Conservation (phyloP, 1,140 invertebrate species). For the Calephelis virginiensis region DNA sequence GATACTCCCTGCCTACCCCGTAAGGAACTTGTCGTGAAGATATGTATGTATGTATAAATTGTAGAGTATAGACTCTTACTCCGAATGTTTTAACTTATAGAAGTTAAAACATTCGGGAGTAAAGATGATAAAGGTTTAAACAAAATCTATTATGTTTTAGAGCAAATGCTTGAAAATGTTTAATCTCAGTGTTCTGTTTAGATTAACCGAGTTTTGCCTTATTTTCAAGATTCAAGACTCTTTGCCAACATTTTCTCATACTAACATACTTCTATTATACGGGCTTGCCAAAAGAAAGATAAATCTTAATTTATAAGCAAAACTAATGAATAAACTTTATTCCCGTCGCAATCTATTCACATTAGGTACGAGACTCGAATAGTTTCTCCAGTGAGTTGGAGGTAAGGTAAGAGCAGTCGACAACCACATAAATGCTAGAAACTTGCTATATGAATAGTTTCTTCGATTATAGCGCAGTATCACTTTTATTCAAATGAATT, state of each 20-base stretch:
- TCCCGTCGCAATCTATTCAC: slow-evolving; percentile 23
- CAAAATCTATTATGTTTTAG: too few species aligned
- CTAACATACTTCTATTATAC: not conserved
- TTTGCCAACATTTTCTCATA: slow-evolving; percentile 1
- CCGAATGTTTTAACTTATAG: too few species aligned
- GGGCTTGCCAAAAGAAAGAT: slow-evolving; percentile 2
- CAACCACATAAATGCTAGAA: slow-evolving; percentile 32
- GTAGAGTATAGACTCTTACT: too few species aligned
- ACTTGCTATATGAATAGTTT: slow-evolving; percentile 32
- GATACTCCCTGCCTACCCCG: too few species aligned
- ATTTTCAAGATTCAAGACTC: not conserved
- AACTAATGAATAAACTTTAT: slow-evolving; percentile 16
- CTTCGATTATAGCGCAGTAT: slow-evolving; percentile 27
- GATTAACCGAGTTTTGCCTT: too few species aligned
- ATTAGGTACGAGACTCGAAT: slow-evolving; percentile 29
- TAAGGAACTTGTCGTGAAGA: too few species aligned
- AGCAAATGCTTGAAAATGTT: too few species aligned
- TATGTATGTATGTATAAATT: too few species aligned
- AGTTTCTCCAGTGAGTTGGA: slow-evolving; percentile 27
- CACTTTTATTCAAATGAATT: slow-evolving; percentile 22
- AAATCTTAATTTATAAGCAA: slow-evolving; percentile 11
- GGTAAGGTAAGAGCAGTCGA: slow-evolving; percentile 19
- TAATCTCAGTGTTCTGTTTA: too few species aligned
- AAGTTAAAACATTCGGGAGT: too few species aligned
- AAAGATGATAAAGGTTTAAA: too few species aligned